Evolutionary conservation across 2,888 invertebrate species (phyloP), one percentile per base, ranked within the genome.

Genomic region (Caradrina clavipalpis): DNA sequence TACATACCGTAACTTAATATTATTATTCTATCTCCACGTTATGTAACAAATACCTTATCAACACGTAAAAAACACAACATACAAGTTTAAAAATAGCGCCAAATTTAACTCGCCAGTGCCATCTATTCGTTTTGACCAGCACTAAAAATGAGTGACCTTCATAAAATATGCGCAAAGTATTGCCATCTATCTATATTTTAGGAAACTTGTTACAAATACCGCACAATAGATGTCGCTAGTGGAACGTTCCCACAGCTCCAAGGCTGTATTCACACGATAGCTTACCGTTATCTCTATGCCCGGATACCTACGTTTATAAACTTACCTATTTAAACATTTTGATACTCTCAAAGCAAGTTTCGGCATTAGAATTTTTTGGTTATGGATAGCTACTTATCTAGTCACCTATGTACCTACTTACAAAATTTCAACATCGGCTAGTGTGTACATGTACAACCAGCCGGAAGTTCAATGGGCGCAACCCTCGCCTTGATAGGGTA

Each of bases 181-280:
- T 62, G 72, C 85, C 75, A 82, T 75, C 82, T 83, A n/a, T 45
- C 5, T 1, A 6, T 5, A 21, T 19, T 15, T 2, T 21, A 49
- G 1, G 1, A n/a, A 69, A 45, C 11, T 55, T 0, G 10, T 60
- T 55, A 21, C 7, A 47, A 74, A 84, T 80, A 17, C 67, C 61
- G 22, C 0, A 13, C 54, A 22, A 50, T 55, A 64, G 83, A 83
- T 87, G 88, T 59, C 88, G 73, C 70, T 81, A 81, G 67, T 79
- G 19, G 50, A 11, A 54, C n/a, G 55, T 82, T 83, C 80, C 73
- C 80, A 73, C 69, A 72, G 58, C 57, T 56, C 61, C 78, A 84
- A 88, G 76, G 88, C 83, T 76, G 79, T 66, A 79, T 87, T 77
- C 84, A 87, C 82, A 83, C 54, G 57, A 75, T 76, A 74, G 63